Base-by-base conservation (phyloP, 2,797 vertebrate genomes). In the Manis crassicaudata region DNA sequence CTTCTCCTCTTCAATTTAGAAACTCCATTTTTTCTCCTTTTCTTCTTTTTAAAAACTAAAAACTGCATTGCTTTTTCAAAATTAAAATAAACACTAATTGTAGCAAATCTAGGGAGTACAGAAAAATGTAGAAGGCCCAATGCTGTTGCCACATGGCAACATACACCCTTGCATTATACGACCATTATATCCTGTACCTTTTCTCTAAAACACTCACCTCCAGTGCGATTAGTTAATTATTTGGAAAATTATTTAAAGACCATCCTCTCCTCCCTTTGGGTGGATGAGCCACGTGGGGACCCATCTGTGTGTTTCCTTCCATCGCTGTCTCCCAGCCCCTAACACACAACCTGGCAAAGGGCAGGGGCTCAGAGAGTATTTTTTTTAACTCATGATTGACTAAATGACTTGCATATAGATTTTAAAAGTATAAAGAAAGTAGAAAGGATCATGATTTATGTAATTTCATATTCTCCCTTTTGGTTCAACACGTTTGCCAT, bases 161-260 rank as follows among this genome's bases (percentile, higher is more conserved):
- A n/a, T 0, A 7, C 3, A 40, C 5, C 10, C 21, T 29, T 23
- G 40, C 9, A 2, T 0, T 14, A 7, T 0, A 4, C 1, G 54
- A 54, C 63, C 21, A 29, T 14, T 23, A 25, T 4, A 27, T 1
- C 1, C 32, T 29, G 25, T 7, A 10, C 1, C 12, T 32, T 25
- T 25, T 14, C 72, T 65, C 52, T 20, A 3, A 79, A 68, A 25
- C 52, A 7, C 52, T 58, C 5, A 20, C 60, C 62, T 60, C 62
- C 8, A 8, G 35, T 37, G 52, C 16, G 25, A 35, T 27, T 4
- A 60, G 27, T 58, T 58, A 25, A 25, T 17, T 27, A 27, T 8
- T 37, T 27, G 92, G 27, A 35, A 37, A 85, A n/a, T 32, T 62
- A 60, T 16, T 52, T 32, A 65, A 54, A 3, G 21, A 65, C 27